Percentiles rank a stretch among this genome's conserved stretches.
These are phyloP conservation scores for Hippocampus guttulatus DNA, from an alignment of 2,113 vertebrate genomes.

Conservation along the genomic window DNA sequence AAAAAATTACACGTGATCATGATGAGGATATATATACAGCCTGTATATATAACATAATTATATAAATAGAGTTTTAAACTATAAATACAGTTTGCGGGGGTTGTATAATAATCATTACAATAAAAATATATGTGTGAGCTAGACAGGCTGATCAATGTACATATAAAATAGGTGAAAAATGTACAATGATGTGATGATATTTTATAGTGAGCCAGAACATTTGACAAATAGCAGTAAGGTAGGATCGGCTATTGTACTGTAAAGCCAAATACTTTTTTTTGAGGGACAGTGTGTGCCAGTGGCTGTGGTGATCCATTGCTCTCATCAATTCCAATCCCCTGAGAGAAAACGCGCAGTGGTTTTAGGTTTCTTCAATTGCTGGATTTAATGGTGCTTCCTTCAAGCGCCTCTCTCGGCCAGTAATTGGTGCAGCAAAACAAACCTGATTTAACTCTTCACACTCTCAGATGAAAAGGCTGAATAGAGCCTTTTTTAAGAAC, in stretches of 20 bases:
- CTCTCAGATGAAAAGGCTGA: conserved; percentile 24
- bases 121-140: too few species aligned
- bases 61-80: too few species aligned
- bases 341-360: conserved; percentile 60
- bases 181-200: not conserved
- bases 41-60: too few species aligned
- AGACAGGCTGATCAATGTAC: too few species aligned
- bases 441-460: conserved; percentile 53
- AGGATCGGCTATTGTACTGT: conserved; percentile 29
- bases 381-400: conserved; percentile 63
- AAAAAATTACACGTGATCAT: too few species aligned
- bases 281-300: conserved; percentile 58
- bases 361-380: conserved; percentile 56
- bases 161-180: not conserved
- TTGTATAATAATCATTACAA: too few species aligned
- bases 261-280: conserved; percentile 59
- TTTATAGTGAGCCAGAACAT: conserved; percentile 1
- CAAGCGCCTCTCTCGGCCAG: conserved; percentile 46
- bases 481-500: conserved; percentile 32
- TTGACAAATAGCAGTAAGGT: conserved; percentile 34
- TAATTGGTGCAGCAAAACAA: conserved; percentile 63
- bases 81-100: too few species aligned
- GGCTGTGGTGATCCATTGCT: conserved; percentile 60
- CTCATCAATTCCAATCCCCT: conserved; percentile 68
- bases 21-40: too few species aligned